Percentiles rank a stretch among this genome's conserved stretches.
These are phyloP conservation scores for Lacanobia wlatinum DNA, from an alignment of 2,888 invertebrate species.

Conservation along the genomic window DNA sequence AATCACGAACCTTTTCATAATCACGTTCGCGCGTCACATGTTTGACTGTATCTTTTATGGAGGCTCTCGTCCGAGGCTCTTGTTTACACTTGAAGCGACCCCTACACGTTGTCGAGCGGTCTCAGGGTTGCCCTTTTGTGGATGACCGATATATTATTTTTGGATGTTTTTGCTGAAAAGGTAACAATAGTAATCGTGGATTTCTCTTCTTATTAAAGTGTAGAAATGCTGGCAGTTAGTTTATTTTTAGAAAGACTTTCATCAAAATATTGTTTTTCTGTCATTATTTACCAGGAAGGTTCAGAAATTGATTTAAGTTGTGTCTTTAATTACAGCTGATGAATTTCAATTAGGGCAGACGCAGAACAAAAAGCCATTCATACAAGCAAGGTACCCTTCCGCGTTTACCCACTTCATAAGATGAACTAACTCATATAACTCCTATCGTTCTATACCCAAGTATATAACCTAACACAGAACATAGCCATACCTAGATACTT, in stretches of 20 bases:
- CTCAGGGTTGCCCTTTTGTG: slow-evolving; percentile 63
- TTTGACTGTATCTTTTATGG: slow-evolving; percentile 69
- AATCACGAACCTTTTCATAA: slow-evolving; percentile 86
- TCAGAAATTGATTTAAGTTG: not conserved
- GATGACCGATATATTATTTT: slow-evolving; percentile 54
- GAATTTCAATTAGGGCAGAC: not conserved
- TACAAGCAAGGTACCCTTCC: not conserved
- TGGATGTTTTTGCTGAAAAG: slow-evolving; percentile 21
- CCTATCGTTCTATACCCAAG: not conserved
- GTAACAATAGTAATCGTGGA: not conserved
- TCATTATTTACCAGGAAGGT: not conserved
- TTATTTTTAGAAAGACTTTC: slow-evolving; percentile 1
- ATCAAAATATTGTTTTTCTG: not conserved
- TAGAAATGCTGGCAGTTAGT: not conserved
- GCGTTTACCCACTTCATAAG: not conserved
- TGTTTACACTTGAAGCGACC: slow-evolving; percentile 71
- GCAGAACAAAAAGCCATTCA: not conserved
- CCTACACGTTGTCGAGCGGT: slow-evolving; percentile 55
- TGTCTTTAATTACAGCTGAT: not conserved
- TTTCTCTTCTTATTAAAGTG: slow-evolving; percentile 1
- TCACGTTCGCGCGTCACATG: slow-evolving; percentile 73
- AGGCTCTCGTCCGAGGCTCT: slow-evolving; percentile 54
- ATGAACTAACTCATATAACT: not conserved
- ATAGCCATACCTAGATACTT: not conserved
- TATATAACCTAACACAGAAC: not conserved